Evolutionary conservation across 2,113 vertebrate genomes (phyloP), one percentile per base, ranked within the genome.

Genomic region (Clupea harengus): DNA sequence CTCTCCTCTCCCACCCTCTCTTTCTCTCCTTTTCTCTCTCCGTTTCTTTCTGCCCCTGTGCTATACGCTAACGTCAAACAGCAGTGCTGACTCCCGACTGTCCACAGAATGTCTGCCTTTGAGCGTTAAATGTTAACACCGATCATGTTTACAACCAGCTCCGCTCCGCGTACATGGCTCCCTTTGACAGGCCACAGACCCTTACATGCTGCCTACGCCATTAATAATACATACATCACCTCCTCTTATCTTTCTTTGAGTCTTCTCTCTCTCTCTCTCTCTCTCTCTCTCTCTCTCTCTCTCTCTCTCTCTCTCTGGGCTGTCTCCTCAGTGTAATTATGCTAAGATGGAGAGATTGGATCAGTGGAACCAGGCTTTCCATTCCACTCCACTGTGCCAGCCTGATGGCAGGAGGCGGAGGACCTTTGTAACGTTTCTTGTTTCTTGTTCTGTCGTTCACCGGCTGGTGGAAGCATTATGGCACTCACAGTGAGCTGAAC

Each of bases 291-390:
- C 22, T 25, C 60, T 28, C 64, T 72, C 64, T 13, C 25, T 11
- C 64, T 67, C 64, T 25, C 64, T 67, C 22, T 25, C 64, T 32
- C 64, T 72, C 6, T 3, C 9, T 13, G 28, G 2, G 2, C 67
- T 39, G 1, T 75, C 67, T 28, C 13, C 67, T 75, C 67, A 75
- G n/a, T 15, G 67, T 75, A 75, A 75, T 75, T 75, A 75, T 75
- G 67, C 67, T 32, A 72, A 75, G 67, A 28, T 75, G 67, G 11
- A 75, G 67, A 75, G 67, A 75, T 75, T 75, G 67, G 25, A 75
- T 32, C 25, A 28, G 25, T 75, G 67, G 11, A 25, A 32, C 6
- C 25, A 13, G 1, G 6, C 6, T 72, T 28, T 32, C 64, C 64
- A 28, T 25, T 72, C 64, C 64, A 8, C 64, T 28, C n/a, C 3